Evolutionary conservation across 2,888 invertebrate species (phyloP), one percentile per base, ranked within the genome.

Genomic region (Amphipoea oculea): DNA sequence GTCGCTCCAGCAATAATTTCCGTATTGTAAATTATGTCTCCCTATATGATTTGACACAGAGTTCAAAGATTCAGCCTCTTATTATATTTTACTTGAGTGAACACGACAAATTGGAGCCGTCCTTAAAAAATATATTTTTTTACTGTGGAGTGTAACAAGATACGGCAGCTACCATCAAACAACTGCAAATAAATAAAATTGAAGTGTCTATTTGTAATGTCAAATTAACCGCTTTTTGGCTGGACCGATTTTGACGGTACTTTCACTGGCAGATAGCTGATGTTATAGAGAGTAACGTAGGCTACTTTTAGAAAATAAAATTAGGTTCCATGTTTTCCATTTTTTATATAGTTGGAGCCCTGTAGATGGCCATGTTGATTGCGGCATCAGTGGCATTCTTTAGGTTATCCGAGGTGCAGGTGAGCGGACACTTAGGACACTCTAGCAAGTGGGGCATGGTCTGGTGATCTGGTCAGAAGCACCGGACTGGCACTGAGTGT

Each of bases 61-160:
- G 87, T 83, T 75, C 87, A 84, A 78, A 45, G 76, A 76, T 67
- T 48, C 36, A 63, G 23, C 40, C n/a, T 86, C 67, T 86, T 83
- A 83, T 86, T 84, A 82, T 78, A 78, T 76, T 83, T 75, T 62
- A 63, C 73, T 68, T 76, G 68, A 82, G 62, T 42, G 71, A 71
- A 78, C 73, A 68, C 45, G 78, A 66, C 71, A 86, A 86, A 84
- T 86, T 84, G 73, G 86, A 45, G 63, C 62, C 45, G 20, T 65
- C 62, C 20, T 72, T 63, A 67, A 67, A 67, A 63, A 63, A 62
- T 45, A 9, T 42, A 1, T 36, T 23, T 40, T 60, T 29, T 81
- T 48, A 14, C 11, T 17, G 54, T n/a, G 20, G 17, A 36, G n/a
- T 66, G 17, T 20, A 48, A 40, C 45, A 70, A 42, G 29, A 62